Evolutionary conservation across 2,888 invertebrate genomes (phyloP), one percentile per base, ranked within the genome.

Genomic region (Stenoptilia bipunctidactyla): DNA sequence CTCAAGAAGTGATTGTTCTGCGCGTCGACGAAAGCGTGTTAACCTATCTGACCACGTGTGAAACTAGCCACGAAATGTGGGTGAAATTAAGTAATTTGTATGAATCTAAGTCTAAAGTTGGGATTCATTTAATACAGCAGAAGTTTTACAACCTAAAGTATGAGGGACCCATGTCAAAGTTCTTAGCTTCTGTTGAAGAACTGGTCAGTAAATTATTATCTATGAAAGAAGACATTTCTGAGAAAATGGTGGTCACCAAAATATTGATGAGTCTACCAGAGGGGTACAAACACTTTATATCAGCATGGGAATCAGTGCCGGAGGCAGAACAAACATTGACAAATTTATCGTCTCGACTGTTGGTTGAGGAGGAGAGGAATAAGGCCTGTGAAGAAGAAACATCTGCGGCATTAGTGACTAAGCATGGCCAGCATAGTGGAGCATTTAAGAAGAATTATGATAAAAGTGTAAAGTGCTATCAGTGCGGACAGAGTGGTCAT

Each of bases 231-330:
- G 35, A 3, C 13, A 25, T 27, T 1, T 25, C 35, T 3, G 35
- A 39, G 14, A 39, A 39, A 13, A 39, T 39, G 39, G 35, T 39
- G 1, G 27, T 39, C 0, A 35, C 39, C 2, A 35, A 39, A 27
- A 35, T 39, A 13, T 14, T 35, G 1, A 34, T 39, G 35, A 13
- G 14, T 13, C 12, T 39, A 6, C 39, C 35, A 13, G 4, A 25
- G 25, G 30, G 34, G 36, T 42, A 39, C 34, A 15, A 15, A 9
- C 33, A 39, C 39, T 44, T 34, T 43, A n/a, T n/a, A n/a, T n/a
- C n/a, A n/a, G n/a, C n/a, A n/a, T n/a, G n/a, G n/a, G n/a, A n/a
- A n/a, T n/a, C 36, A 15, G 36, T 27, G 13, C 40, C 45, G 13
- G 40, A 34, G 36, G 15, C 36, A 35, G 20, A 39, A 13, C 43